These are phyloP conservation scores for Lycodopsis pacificus DNA, from an alignment of 2,797 vertebrate species.

Conservation along the genomic window DNA sequence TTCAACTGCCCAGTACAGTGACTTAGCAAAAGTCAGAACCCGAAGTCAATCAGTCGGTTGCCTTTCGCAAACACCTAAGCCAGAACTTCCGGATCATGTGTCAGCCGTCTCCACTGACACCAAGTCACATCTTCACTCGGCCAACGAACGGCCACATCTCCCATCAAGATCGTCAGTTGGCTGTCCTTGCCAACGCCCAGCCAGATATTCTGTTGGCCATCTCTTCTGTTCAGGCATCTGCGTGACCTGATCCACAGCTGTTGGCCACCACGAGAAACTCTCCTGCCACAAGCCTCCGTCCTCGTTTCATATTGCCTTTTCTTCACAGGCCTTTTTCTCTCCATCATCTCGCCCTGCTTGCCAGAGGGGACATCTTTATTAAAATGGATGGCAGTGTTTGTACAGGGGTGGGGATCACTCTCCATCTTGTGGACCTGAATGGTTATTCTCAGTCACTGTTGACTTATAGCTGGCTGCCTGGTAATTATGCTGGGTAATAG, in stretches of 20 bases:
- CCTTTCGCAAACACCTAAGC: background rate
- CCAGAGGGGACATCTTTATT: conserved; percentile 71
- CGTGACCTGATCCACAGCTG: background rate
- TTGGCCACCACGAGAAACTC: background rate
- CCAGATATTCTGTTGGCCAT: no score
- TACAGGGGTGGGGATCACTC: conserved; percentile 54
- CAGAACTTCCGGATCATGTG: background rate
- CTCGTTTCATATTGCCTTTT: conserved; percentile 22
- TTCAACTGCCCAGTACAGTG: background rate
- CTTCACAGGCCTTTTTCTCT: conserved; percentile 22
- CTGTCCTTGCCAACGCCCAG: no score
- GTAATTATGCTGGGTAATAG: conserved; percentile 79
- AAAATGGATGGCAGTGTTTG: conserved; percentile 78
- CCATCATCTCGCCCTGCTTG: conserved; percentile 33
- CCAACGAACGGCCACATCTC: background rate
- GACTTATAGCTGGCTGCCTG: conserved; percentile 75
- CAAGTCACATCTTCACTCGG: background rate
- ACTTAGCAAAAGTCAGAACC: background rate
- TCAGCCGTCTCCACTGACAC: background rate
- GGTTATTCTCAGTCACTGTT: conserved; percentile 69
- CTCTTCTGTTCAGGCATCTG: no score
- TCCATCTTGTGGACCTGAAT: conserved; percentile 62
- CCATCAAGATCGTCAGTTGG: background rate
- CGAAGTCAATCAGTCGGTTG: background rate
- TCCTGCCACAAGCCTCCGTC: background rate